Percentiles rank a stretch among this genome's conserved stretches.
Conservation (phyloP, 1,140 invertebrate species). For the Drosophila insularis region DNA sequence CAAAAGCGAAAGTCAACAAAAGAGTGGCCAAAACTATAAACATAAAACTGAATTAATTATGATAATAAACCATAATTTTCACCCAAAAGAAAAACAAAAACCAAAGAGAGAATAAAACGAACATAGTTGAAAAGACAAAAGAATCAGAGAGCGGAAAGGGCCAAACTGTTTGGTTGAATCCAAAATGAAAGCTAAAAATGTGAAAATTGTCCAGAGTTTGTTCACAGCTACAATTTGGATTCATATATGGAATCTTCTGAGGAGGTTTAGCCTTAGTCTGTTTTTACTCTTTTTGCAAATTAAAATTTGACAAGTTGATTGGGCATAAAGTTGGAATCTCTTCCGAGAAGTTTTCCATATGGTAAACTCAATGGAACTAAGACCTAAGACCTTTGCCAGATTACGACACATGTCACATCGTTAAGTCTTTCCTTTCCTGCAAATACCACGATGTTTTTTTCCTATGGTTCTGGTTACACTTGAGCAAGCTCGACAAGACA, state of each 20-base stretch:
- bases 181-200: constrained; percentile 53
- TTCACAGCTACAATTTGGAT: background rate
- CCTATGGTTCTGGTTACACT: constrained; percentile 44
- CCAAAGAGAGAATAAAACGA: constrained; percentile 12
- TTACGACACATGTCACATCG: constrained; percentile 52
- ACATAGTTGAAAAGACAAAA: constrained; percentile 39
- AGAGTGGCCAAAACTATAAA: constrained; percentile 36
- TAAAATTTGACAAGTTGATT: too few species aligned
- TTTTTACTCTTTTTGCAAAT: too few species aligned
- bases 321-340: too few species aligned
- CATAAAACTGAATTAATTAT: constrained; percentile 72
- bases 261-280: too few species aligned
- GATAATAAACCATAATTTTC: constrained; percentile 74
- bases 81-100: constrained; percentile 42
- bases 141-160: constrained; percentile 68
- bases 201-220: background rate
- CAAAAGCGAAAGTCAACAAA: constrained; percentile 67
- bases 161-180: constrained; percentile 40
- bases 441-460: constrained; percentile 7
- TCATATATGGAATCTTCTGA: too few species aligned
- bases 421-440: background rate
- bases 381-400: constrained; percentile 5
- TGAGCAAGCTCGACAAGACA: constrained; percentile 41
- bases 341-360: too few species aligned
- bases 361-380: too few species aligned